phyloP scores from a whole-genome alignment of 2,797 vertebrate species.

The Anableps anableps region DNA sequence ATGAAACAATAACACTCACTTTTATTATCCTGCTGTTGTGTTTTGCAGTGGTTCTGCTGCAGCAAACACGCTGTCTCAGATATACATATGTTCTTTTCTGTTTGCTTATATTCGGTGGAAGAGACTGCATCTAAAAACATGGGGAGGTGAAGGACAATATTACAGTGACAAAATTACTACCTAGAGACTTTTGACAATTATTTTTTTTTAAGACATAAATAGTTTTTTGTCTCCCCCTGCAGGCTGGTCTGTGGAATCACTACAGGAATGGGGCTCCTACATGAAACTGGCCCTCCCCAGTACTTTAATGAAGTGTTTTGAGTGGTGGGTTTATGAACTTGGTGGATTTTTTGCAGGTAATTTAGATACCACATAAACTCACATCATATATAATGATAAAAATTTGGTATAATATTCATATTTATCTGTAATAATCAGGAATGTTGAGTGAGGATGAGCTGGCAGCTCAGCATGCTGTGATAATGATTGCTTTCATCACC shows the following conservation, averaged over 20 bases:
- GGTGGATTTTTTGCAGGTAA: slow-evolving; percentile 91
- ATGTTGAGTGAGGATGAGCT: slow-evolving; percentile 86
- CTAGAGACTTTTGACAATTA: neutral
- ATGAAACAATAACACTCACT: neutral
- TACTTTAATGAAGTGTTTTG: slow-evolving; percentile 92
- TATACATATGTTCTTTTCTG: slow-evolving; percentile 81
- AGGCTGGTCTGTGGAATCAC: slow-evolving; percentile 91
- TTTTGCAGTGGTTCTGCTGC: slow-evolving; percentile 88
- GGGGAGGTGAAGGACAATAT: slow-evolving; percentile 84
- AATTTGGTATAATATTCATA: neutral
- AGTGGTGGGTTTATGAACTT: slow-evolving; percentile 95
- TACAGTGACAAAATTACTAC: neutral
- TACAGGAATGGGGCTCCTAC: slow-evolving; percentile 91
- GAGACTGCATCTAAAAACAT: slow-evolving; percentile 87
- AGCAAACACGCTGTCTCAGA: slow-evolving; percentile 86
- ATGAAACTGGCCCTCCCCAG: slow-evolving; percentile 89
- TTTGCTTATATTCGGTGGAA: slow-evolving; percentile 86
- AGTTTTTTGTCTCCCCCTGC: slow-evolving; percentile 54
- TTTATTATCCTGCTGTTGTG: neutral
- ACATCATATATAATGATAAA: neutral
- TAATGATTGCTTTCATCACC: slow-evolving; percentile 79
- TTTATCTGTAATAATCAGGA: slow-evolving; percentile 70
- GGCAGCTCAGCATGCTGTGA: slow-evolving; percentile 87
- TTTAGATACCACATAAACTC: too few species aligned
- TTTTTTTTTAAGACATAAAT: slow-evolving; percentile 17